A percentile compares a stretch with the other conserved stretches of the same genome.
Evolutionary conservation across 2,113 vertebrate genomes (phyloP).

Genomic region (Ammodramus savannarum): DNA sequence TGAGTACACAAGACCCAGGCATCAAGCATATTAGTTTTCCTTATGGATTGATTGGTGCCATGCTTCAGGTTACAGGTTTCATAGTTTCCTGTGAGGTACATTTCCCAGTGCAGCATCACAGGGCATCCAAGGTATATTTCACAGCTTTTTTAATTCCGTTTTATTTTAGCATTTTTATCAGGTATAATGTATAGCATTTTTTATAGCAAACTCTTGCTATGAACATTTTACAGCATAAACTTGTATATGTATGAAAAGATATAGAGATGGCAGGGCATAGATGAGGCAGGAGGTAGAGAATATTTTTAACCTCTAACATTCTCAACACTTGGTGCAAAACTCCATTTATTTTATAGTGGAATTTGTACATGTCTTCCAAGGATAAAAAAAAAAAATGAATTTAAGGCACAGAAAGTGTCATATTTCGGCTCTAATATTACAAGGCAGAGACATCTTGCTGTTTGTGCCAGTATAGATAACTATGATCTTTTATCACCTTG

Average conservation of each 20-base stretch:
- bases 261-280: not conserved
- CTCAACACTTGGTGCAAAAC: not conserved
- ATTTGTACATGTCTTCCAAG: not conserved
- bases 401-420: slow-evolving; percentile 26
- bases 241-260: slow-evolving; percentile 28
- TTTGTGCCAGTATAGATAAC: slow-evolving; percentile 51
- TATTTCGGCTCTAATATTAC: slow-evolving; percentile 35
- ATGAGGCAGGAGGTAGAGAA: not conserved
- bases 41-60: not conserved
- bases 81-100: not conserved
- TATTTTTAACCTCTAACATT: slow-evolving; percentile 51
- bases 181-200: not conserved
- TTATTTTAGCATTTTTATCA: slow-evolving; percentile 33
- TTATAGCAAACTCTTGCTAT: not conserved
- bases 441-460: slow-evolving; percentile 44
- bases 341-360: slow-evolving; percentile 16
- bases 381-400: not conserved
- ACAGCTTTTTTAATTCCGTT: not conserved
- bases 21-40: not conserved
- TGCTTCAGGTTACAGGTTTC: not conserved
- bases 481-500: slow-evolving; percentile 45
- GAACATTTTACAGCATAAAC: slow-evolving; percentile 11
- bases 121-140: not conserved
- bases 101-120: not conserved
- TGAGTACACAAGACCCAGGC: not conserved